Conservation (phyloP, 2,113 vertebrate species). For the Dryoscopus gambensis region DNA sequence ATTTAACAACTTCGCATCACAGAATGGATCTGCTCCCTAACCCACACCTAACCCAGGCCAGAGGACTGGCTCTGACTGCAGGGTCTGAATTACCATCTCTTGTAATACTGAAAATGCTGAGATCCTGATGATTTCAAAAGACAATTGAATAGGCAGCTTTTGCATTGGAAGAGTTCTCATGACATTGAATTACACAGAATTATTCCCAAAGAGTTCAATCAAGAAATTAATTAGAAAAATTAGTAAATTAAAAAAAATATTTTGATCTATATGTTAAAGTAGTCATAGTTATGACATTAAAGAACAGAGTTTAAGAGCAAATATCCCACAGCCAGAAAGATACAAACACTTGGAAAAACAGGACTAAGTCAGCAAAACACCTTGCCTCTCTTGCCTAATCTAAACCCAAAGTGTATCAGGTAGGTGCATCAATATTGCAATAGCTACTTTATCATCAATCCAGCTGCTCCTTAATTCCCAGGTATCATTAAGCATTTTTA, state of each 20-base stretch:
- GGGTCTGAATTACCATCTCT: not conserved
- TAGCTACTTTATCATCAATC: not conserved
- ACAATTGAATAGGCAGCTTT: not conserved
- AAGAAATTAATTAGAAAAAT: not conserved
- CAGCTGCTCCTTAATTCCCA: not conserved
- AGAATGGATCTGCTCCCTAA: not conserved
- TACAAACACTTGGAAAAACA: not conserved
- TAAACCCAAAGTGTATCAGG: not conserved
- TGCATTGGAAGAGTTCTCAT: not conserved
- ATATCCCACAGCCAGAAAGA: not conserved
- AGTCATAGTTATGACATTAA: not conserved
- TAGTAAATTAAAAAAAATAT: not conserved
- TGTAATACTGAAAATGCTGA: not conserved
- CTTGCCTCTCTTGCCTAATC: not conserved
- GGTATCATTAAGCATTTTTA: not conserved
- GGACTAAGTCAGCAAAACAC: not conserved
- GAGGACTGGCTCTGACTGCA: not conserved
- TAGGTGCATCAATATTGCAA: not conserved
- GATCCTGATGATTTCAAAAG: not conserved
- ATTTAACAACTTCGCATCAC: not conserved
- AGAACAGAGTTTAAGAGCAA: not conserved
- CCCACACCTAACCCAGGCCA: not conserved
- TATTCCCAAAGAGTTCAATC: not conserved
- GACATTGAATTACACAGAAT: not conserved
- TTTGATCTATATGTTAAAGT: not conserved